Evolutionary conservation across 2,888 invertebrate species (phyloP), one percentile per base, ranked within the genome.

Genomic region (Erebia aethiops): DNA sequence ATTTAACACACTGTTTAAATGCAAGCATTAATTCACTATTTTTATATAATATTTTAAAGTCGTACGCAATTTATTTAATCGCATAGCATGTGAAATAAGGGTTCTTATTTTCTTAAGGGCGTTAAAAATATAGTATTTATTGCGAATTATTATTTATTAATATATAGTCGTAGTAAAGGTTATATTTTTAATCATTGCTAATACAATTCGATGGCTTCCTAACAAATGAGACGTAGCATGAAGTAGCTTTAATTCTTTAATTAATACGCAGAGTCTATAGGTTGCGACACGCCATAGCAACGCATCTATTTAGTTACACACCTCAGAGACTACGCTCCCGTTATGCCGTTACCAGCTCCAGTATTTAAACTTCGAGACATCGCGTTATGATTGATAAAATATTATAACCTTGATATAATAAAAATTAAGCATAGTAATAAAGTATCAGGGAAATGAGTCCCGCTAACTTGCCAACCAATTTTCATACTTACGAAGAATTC

Each of bases 201-300:
- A 49, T 21, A 62, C 62, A 49, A 62, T 67, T 58, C 56, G 67
- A 67, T 67, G 56, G 46, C 35, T 67, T 35, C 11, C 41, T 35
- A 58, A 49, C 67, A 49, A 67, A 67, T 67, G 67, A 58, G 58
- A 58, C 51, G 43, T 51, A 46, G 49, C 57, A 58, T 51, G 49
- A 67, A 67, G 67, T 9, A 43, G 62, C 49, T 62, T 62, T 62
- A 62, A 49, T 62, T 62, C 56, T 62, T 35, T 71, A 71, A 71
- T 71, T 71, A 71, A 67, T 35, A 61, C 66, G 56, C 46, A 2
- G 71, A 63, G 49, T 71, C 67, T 62, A 67, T 63, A 71, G 71
- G 21, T 67, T 71, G 21, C 58, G 71, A 58, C 71, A 71, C 71
- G 71, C 71, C 63, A 71, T 52, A 67, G n/a, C 49, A 0, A 41